These are phyloP conservation scores for Gymnobelideus leadbeateri DNA, from an alignment of 2,113 vertebrate species.

Conservation along the genomic window DNA sequence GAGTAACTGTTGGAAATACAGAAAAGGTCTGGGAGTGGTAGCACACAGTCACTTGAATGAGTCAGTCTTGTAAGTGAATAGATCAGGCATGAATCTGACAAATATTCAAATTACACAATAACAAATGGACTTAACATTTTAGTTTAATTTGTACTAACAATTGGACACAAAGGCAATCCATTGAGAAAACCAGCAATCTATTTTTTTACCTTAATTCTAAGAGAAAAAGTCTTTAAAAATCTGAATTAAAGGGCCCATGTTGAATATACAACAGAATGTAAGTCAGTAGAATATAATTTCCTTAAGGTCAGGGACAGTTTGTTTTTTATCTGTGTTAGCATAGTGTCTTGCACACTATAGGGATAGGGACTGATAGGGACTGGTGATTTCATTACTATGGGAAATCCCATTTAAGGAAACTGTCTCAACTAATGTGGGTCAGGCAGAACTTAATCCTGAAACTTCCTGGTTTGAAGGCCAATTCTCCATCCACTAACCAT, in stretches of 20 bases:
- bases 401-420: background rate
- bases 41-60: slow-evolving; percentile 1
- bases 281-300: background rate
- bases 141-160: slow-evolving; percentile 53
- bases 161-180: slow-evolving; percentile 12
- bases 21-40: background rate
- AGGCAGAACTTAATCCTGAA: background rate
- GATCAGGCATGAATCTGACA: slow-evolving; percentile 21
- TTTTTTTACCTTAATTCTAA: background rate
- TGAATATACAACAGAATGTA: background rate
- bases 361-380: background rate
- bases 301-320: background rate
- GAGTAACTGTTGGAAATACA: slow-evolving; percentile 9
- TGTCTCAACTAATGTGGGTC: background rate
- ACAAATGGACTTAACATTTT: slow-evolving; percentile 29
- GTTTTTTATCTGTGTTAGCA: background rate
- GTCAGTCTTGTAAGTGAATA: slow-evolving; percentile 30
- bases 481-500: background rate
- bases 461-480: background rate
- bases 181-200: background rate
- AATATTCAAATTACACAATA: slow-evolving; percentile 46
- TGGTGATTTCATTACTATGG: background rate
- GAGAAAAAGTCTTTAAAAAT: background rate
- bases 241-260: background rate
- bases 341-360: background rate